Percentiles rank a stretch among this genome's conserved stretches.
phyloP scores from a whole-genome alignment of 2,888 invertebrate genomes.

The Hydrotaea cyrtoneurina region DNA sequence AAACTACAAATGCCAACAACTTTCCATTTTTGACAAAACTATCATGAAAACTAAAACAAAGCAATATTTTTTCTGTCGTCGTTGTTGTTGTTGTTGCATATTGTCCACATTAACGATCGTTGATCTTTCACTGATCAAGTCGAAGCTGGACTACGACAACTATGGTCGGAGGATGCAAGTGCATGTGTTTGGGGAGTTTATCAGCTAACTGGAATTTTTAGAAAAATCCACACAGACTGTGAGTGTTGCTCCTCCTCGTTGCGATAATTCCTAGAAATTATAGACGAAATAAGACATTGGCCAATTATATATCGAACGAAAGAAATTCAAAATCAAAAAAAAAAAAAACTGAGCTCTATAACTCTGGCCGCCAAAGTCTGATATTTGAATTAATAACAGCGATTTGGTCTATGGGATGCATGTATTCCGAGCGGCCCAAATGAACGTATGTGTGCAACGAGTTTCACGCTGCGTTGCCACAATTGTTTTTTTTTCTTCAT shows the following conservation, averaged over 20 bases:
- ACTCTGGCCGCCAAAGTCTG: background rate
- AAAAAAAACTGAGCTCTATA: no score
- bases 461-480: constrained; percentile 15
- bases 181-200: background rate
- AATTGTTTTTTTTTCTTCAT: background rate
- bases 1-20: constrained; percentile 52
- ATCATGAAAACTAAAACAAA: constrained; percentile 68
- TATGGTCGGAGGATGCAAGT: no score
- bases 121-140: constrained; percentile 23
- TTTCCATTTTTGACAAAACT: constrained; percentile 65
- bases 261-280: constrained; percentile 36
- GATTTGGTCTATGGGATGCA: background rate
- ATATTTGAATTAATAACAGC: constrained; percentile 4
- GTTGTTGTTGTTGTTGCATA: background rate
- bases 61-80: constrained; percentile 49
- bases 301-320: background rate
- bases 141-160: no score
- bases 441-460: background rate
- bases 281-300: background rate
- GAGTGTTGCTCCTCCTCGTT: background rate
- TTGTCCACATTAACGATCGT: constrained; percentile 59
- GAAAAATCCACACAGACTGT: constrained; percentile 21
- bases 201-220: constrained; percentile 59
- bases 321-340: no score
- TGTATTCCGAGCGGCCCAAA: background rate